Evolutionary conservation across 2,888 invertebrate species (phyloP).

Genomic region (Lumbricus terrestris): DNA sequence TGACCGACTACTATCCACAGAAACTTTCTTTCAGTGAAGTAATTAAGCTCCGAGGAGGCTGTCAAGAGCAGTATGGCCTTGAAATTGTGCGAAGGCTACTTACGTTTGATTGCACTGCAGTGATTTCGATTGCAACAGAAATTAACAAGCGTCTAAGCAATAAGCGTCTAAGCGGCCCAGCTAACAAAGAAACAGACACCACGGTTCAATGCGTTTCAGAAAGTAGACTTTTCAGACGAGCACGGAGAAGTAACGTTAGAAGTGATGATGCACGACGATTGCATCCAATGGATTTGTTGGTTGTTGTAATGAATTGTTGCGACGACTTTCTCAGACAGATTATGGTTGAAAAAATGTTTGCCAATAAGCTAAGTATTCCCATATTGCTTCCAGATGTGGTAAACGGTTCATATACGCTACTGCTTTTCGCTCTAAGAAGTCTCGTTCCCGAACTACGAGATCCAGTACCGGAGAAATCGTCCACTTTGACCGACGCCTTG

Average conservation of each 20-base stretch:
- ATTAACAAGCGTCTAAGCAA: too few relatives aligned
- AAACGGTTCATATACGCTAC: background rate
- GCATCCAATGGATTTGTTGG: background rate
- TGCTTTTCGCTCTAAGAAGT: background rate
- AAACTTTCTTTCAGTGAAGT: background rate
- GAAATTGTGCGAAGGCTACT: background rate
- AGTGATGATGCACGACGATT: too few relatives aligned
- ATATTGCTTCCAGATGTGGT: background rate
- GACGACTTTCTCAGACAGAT: background rate
- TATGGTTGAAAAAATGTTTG: background rate
- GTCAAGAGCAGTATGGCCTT: background rate
- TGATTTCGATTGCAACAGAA: too few relatives aligned
- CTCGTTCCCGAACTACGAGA: background rate
- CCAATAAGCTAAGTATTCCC: background rate
- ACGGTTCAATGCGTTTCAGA: too few relatives aligned
- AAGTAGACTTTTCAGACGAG: too few relatives aligned
- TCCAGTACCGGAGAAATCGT: too few relatives aligned
- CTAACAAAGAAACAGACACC: too few relatives aligned
- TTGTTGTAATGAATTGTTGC: background rate
- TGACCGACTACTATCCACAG: background rate
- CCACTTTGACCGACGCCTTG: too few relatives aligned
- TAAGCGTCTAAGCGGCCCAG: too few relatives aligned
- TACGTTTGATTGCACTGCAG: too few relatives aligned
- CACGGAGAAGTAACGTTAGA: too few relatives aligned
- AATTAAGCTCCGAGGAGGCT: background rate